Evolutionary conservation across 2,113 vertebrate genomes (phyloP).

Genomic region (Oceanodroma tethys): DNA sequence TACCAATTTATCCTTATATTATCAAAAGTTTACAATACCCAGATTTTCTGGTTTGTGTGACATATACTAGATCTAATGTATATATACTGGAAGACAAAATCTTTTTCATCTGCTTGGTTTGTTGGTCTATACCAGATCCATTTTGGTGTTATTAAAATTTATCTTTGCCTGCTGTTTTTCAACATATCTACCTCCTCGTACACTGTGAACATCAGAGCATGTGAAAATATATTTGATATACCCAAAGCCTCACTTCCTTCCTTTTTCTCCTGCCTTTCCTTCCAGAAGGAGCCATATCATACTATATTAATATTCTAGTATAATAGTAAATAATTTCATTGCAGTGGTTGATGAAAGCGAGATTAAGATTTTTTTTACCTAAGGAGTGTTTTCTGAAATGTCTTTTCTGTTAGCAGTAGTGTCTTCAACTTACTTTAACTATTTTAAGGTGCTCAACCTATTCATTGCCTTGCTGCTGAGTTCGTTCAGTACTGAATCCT

Average conservation of each 20-base stretch:
- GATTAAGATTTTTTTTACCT: background rate
- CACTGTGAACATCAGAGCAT: background rate
- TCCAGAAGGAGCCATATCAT: background rate
- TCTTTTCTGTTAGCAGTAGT: background rate
- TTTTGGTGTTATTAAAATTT: background rate
- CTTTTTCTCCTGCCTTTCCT: background rate
- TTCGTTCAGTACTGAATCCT: slow-evolving; percentile 85
- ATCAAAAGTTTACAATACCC: background rate
- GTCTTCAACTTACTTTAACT: background rate
- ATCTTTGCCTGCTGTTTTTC: background rate
- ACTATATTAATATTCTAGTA: background rate
- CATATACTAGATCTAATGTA: background rate
- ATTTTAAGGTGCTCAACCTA: slow-evolving; percentile 88
- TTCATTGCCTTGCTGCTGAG: slow-evolving; percentile 93
- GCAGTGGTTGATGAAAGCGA: background rate
- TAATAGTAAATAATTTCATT: background rate
- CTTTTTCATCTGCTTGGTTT: background rate
- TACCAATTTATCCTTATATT: background rate
- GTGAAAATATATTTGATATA: background rate
- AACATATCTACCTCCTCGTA: background rate
- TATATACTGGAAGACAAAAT: background rate
- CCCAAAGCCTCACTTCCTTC: background rate
- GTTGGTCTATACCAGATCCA: background rate
- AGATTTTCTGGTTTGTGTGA: background rate
- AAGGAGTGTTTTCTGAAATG: background rate